Evolutionary conservation across 2,113 vertebrate genomes (phyloP).

Genomic region (Daboia siamensis): DNA sequence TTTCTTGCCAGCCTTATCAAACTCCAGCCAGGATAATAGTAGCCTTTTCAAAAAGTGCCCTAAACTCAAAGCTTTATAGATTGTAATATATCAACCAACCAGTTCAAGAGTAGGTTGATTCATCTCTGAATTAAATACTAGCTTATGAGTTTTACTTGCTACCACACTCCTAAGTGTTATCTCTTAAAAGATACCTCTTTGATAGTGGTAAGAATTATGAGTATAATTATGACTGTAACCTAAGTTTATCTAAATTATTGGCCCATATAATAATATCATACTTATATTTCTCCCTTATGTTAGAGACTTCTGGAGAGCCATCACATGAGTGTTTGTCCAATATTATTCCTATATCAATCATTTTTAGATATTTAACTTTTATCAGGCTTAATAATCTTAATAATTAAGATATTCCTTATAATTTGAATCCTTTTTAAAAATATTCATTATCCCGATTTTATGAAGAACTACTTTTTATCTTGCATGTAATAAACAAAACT

Average conservation of each 20-base stretch:
- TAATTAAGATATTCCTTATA: neutral
- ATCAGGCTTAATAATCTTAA: neutral
- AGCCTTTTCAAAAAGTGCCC: neutral
- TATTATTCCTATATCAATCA: neutral
- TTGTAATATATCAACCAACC: neutral
- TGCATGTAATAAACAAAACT: neutral
- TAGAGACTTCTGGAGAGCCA: neutral
- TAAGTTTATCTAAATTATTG: neutral
- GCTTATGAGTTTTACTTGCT: neutral
- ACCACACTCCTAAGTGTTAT: neutral
- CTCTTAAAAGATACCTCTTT: neutral
- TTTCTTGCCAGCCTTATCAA: neutral
- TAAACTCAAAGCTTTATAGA: neutral
- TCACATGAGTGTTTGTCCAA: neutral
- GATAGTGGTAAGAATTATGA: neutral
- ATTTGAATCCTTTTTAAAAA: neutral
- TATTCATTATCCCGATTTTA: neutral
- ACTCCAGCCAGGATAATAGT: neutral
- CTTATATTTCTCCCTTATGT: neutral
- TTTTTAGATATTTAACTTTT: neutral
- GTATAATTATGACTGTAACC: neutral
- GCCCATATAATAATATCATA: neutral
- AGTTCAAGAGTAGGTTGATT: neutral
- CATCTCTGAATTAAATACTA: neutral
- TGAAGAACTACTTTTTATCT: neutral